Conservation (phyloP, 1,140 invertebrate species). For the Caenorhabditis tropicalis region DNA sequence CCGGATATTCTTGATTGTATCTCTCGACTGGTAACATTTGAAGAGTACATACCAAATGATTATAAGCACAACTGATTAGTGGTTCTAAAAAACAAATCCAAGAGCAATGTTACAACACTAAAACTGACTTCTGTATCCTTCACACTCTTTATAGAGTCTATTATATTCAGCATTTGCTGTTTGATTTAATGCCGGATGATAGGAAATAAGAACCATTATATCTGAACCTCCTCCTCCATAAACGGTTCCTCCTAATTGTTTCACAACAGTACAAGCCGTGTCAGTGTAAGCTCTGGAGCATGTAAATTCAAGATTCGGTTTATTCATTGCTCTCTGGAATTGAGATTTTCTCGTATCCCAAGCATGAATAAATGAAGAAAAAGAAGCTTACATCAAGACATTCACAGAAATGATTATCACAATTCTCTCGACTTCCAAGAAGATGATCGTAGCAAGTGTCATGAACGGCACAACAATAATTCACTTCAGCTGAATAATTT, state of each 20-base stretch:
- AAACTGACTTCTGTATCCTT: neutral
- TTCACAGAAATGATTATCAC: neutral
- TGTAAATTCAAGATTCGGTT: neutral
- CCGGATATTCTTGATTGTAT: neutral
- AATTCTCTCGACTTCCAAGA: neutral
- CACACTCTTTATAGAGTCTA: neutral
- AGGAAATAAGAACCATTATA: neutral
- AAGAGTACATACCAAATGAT: neutral
- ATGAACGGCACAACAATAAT: neutral
- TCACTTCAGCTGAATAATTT: neutral
- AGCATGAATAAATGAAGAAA: neutral
- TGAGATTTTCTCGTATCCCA: neutral
- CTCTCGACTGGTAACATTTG: neutral
- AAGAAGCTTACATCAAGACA: neutral
- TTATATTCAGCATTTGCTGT: neutral
- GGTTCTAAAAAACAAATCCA: constrained; percentile 13
- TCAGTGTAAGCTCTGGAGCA: neutral
- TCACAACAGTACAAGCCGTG: neutral
- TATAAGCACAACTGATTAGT: neutral
- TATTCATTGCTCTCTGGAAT: neutral
- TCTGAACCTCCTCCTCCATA: neutral
- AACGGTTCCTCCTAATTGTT: neutral
- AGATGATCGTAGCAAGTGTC: neutral
- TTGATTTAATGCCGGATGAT: neutral
- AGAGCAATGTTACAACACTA: too few species aligned